Base-by-base conservation (phyloP, 2,888 invertebrate species). In the Lampropteryx suffumata region DNA sequence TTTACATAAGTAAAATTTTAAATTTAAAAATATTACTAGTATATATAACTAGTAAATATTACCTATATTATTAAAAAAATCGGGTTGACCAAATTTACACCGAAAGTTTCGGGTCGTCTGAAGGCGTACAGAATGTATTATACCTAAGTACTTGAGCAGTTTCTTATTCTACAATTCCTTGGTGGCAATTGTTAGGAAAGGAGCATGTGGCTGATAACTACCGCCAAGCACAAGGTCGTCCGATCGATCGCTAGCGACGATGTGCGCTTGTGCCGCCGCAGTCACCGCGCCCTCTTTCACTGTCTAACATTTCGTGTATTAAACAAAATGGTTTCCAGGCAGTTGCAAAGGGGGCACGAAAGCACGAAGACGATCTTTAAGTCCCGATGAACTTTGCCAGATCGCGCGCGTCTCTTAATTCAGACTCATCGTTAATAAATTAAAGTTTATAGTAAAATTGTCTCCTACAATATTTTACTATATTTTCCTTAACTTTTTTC, bases 181-280 rank as follows among this genome's bases (percentile, higher is more conserved):
- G 13, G 12, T 42, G 26, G 27, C 10, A 33, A 34, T 33, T 27
- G 5, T 37, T 37, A 3, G 32, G 24, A 37, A 37, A 27, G 32
- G 24, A 29, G 14, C 37, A 37, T 32, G 37, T 45, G 26, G 32
- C 37, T 11, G 26, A n/a, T n/a, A n/a, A n/a, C 37, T 11, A 37
- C 24, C 8, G 24, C 44, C 26, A 37, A 37, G 24, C 36, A 37
- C 39, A 42, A 42, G 36, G 36, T 49, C 26, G 49, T 10, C 29
- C 47, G 52, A 53, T 53, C 52, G 48, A 53, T 53, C 39, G 33
- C 26, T 12, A 7, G 26, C 21, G 29, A 10, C 39, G 43, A 32
- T 32, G 30, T 48, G 52, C 52, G 52, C 52, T 26, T 53, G 52
- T 48, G 47, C 52, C 30, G 52, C 3, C 52, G 52, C 52, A 53